Base-by-base conservation (phyloP, 1,140 invertebrate genomes). In the Drosophila pseudoananassae region DNA sequence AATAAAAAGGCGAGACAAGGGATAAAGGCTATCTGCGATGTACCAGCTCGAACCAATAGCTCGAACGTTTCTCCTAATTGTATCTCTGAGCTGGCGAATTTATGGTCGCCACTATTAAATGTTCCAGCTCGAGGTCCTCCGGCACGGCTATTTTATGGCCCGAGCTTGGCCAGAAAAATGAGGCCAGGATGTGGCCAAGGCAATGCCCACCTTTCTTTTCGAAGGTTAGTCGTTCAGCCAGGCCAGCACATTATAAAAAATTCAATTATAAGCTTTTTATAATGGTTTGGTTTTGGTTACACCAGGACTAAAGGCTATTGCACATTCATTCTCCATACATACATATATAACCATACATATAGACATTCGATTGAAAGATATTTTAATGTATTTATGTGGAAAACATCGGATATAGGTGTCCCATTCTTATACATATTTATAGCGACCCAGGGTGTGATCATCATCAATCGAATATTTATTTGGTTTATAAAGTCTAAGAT, bases 221-320 rank as follows among this genome's bases (percentile, higher is more conserved):
- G 4, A 46, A 15, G 50, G 50, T 43, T 56, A 53, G 55, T 57
- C 58, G 51, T 52, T 68, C 47, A 33, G 20, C 33, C 68, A 81
- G 58, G 58, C 61, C 51, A 75, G 78, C 74, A 80, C 52, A 77
- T 75, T 82, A 82, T 76, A 82, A 78, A 87, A 87, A 88, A 88
- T 87, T 87, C 75, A 82, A 87, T 87, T 87, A 82, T 76, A 78
- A 74, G 61, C 52, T 60, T 87, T 73, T 82, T 78, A 76, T 76
- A 87, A 87, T 78, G 40, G 69, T 56, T 49, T 64, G 49, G 51
- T 57, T 50, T 51, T 53, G 54, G 31, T 69, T 66, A 52, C 76
- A 85, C 59, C 77, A 75, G 60, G 36, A 31, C 14, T 10, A 27
- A 7, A 27, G 25, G 25, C 25, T 27, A 6, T 7, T 27, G 25